Conservation (phyloP, 2,113 vertebrate genomes). For the Pyrgilauda ruficollis region DNA sequence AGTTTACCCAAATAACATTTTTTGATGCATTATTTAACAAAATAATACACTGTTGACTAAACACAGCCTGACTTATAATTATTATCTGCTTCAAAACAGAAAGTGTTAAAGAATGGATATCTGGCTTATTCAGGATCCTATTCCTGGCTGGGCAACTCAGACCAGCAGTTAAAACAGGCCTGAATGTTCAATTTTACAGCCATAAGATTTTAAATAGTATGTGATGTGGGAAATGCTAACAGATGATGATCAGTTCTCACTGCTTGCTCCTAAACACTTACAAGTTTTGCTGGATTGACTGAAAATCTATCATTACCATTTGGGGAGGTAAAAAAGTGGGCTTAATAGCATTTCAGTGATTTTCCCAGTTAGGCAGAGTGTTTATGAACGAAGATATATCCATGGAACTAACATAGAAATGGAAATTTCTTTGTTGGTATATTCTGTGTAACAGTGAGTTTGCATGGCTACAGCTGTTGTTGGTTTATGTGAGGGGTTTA, state of each 20-base stretch:
- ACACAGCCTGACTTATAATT: neutral
- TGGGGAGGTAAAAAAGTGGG: neutral
- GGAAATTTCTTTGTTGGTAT: neutral
- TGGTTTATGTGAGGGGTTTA: neutral
- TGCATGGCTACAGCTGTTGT: neutral
- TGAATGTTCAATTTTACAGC: neutral
- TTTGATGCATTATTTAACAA: neutral
- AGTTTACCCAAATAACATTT: neutral
- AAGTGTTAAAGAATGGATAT: constrained; percentile 75
- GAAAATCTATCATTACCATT: neutral
- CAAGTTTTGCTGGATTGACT: neutral
- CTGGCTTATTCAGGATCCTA: constrained; percentile 80
- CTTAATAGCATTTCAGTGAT: neutral
- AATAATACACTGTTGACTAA: neutral
- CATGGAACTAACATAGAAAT: neutral
- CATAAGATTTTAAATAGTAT: neutral
- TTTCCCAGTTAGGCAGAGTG: neutral
- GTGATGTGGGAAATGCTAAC: neutral
- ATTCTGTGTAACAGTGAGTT: neutral
- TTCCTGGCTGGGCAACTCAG: constrained; percentile 75
- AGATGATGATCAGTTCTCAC: neutral
- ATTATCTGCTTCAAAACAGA: constrained; percentile 70
- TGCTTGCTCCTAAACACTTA: neutral
- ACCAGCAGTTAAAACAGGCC: constrained; percentile 77
- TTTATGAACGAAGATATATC: neutral